A percentile compares a stretch with the other conserved stretches of the same genome.
phyloP scores from a whole-genome alignment of 2,113 vertebrate species.

The Ranitomeya variabilis region DNA sequence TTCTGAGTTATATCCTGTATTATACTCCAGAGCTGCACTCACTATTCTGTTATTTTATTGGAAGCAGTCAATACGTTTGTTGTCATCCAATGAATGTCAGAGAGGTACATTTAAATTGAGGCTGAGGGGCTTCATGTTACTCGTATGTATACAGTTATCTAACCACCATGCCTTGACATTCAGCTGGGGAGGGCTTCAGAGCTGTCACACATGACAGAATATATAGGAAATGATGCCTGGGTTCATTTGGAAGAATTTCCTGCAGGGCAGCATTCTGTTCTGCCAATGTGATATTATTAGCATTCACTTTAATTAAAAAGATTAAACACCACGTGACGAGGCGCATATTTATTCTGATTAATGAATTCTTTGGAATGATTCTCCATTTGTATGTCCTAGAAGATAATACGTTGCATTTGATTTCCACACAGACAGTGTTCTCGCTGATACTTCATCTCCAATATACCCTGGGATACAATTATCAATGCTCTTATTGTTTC shows the following conservation, averaged over 20 bases:
- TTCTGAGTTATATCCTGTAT: too few species aligned
- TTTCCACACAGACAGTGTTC: not conserved
- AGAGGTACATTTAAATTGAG: not conserved
- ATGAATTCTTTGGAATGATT: constrained; percentile 6
- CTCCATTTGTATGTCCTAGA: constrained; percentile 3
- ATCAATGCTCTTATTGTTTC: not conserved
- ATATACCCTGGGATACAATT: constrained; percentile 5
- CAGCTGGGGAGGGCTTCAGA: not conserved
- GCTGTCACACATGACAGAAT: not conserved
- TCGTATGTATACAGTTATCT: not conserved
- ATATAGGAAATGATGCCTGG: constrained; percentile 2
- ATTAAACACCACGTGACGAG: constrained; percentile 21
- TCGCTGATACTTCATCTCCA: not conserved
- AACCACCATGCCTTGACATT: not conserved
- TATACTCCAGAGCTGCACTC: too few species aligned
- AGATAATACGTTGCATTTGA: constrained; percentile 3
- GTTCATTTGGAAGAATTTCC: constrained; percentile 33
- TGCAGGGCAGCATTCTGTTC: constrained; percentile 30
- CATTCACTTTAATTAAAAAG: constrained; percentile 27
- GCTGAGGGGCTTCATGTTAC: not conserved
- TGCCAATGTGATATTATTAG: constrained; percentile 43
- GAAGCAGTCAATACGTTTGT: too few species aligned
- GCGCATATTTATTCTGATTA: constrained; percentile 34
- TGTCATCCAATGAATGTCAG: too few species aligned
- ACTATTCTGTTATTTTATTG: too few species aligned